phyloP scores from a whole-genome alignment of 2,113 vertebrate species.

The Eidolon helvum region DNA sequence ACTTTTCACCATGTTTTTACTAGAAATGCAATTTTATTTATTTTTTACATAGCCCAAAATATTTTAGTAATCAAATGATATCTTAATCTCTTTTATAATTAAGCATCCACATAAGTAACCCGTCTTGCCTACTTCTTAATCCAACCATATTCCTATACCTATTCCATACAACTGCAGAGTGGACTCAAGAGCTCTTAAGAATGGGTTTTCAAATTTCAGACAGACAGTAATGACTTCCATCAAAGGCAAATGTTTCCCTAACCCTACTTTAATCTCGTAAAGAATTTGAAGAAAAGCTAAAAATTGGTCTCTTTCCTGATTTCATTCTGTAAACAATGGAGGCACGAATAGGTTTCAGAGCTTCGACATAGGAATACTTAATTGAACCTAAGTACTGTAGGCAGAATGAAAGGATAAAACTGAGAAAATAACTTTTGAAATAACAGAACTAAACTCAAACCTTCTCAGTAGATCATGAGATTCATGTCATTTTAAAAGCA shows the following conservation, averaged over 20 bases:
- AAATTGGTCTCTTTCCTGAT: background rate
- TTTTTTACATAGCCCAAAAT: background rate
- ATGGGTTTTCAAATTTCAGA: background rate
- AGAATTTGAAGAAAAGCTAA: background rate
- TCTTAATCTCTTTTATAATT: background rate
- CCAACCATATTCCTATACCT: background rate
- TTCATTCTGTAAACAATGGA: background rate
- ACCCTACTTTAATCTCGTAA: background rate
- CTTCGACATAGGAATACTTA: background rate
- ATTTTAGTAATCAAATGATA: background rate
- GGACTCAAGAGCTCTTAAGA: background rate
- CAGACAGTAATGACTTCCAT: background rate
- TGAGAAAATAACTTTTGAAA: background rate
- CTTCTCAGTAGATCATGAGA: background rate
- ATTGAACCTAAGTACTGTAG: background rate
- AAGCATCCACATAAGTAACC: background rate
- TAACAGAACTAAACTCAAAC: background rate
- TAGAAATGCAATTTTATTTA: background rate
- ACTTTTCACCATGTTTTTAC: background rate
- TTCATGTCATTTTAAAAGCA: background rate
- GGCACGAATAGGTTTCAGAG: background rate
- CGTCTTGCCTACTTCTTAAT: background rate
- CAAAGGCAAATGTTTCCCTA: background rate
- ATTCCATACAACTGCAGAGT: background rate
- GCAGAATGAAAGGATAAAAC: background rate